A percentile compares a stretch with the other conserved stretches of the same genome.
Evolutionary conservation across 2,113 vertebrate genomes (phyloP).

Genomic region (Atractosteus spatula): DNA sequence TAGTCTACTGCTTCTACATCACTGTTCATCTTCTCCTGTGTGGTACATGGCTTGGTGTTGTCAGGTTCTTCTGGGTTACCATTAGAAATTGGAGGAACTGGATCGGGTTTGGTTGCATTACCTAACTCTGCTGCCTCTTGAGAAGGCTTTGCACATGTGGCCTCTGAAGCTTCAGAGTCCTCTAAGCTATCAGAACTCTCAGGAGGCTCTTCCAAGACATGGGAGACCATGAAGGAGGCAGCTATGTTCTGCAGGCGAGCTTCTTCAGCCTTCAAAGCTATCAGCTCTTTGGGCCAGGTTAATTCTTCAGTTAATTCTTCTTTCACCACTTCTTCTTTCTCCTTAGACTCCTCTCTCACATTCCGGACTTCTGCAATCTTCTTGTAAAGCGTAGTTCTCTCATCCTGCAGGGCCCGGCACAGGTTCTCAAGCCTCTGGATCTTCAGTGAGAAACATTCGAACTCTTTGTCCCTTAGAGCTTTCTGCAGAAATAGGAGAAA

Average conservation of each 20-base stretch:
- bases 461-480: slow-evolving; percentile 77
- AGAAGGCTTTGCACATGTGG: too few species aligned
- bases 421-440: slow-evolving; percentile 90
- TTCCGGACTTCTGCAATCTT: slow-evolving; percentile 83
- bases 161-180: not conserved
- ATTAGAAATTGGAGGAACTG: not conserved
- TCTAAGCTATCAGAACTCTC: slow-evolving; percentile 16
- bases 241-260: slow-evolving; percentile 71
- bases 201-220: slow-evolving; percentile 28
- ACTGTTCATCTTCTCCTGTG: too few species aligned
- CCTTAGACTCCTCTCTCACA: slow-evolving; percentile 32
- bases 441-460: slow-evolving; percentile 84
- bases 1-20: too few species aligned
- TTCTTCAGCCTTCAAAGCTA: slow-evolving; percentile 50
- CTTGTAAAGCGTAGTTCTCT: slow-evolving; percentile 81
- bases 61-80: not conserved
- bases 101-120: too few species aligned
- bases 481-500: slow-evolving; percentile 53
- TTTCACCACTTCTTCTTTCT: slow-evolving; percentile 24
- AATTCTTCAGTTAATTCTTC: slow-evolving; percentile 43
- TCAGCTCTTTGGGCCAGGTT: slow-evolving; percentile 52
- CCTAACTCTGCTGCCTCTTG: not conserved
- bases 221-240: slow-evolving; percentile 60
- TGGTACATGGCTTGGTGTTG: too few species aligned
- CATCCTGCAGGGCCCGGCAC: slow-evolving; percentile 87